Evolutionary conservation across 2,797 vertebrate species (phyloP).

Genomic region (Acanthopagrus latus): DNA sequence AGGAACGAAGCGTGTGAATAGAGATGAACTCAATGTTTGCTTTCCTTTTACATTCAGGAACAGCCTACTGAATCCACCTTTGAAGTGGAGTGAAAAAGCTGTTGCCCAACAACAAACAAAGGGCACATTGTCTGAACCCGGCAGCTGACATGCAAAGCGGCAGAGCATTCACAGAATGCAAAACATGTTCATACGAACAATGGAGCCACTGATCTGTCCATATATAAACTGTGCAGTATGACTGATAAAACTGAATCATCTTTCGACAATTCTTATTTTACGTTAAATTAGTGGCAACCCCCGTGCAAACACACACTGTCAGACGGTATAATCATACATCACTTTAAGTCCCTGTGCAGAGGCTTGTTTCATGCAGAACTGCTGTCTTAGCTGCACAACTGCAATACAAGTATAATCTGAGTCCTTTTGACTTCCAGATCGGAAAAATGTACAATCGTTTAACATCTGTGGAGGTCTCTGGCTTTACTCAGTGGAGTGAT

Average conservation of each 20-base stretch:
- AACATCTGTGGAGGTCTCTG: neutral
- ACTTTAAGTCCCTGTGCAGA: neutral
- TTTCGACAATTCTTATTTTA: constrained; percentile 30
- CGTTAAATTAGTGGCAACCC: constrained; percentile 5
- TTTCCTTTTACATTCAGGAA: constrained; percentile 62
- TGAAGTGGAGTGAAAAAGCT: constrained; percentile 79
- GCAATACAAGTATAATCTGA: neutral
- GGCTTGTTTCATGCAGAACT: neutral
- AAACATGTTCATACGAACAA: constrained; percentile 75
- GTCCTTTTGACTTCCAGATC: neutral
- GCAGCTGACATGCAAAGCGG: constrained; percentile 79
- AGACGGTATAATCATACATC: neutral
- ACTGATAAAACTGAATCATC: constrained; percentile 36
- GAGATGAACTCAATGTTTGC: constrained; percentile 61
- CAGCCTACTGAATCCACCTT: constrained; percentile 67
- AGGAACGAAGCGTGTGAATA: constrained; percentile 45
- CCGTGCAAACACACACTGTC: neutral
- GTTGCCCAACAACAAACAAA: constrained; percentile 83
- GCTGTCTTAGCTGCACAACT: neutral
- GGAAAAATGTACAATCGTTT: constrained; percentile 18
- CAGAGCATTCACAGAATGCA: constrained; percentile 80
- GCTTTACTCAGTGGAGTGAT: constrained; percentile 13
- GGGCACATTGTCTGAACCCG: constrained; percentile 74
- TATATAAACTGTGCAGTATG: constrained; percentile 65
- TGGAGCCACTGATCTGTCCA: constrained; percentile 58